phyloP scores from a whole-genome alignment of 2,888 invertebrate genomes.

The Euphydryas editha region DNA sequence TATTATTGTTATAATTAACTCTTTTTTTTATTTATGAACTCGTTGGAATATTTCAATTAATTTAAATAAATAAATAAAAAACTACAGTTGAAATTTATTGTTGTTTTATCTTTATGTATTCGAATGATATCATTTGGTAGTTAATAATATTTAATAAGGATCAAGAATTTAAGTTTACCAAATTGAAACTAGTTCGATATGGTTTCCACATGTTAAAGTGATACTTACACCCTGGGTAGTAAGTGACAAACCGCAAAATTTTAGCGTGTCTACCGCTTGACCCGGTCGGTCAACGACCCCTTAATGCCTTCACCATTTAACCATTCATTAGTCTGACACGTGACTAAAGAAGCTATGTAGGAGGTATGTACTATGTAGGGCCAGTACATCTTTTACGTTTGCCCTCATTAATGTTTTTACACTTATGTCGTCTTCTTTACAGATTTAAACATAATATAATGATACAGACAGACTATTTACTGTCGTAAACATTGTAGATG shows the following conservation, averaged over 20 bases:
- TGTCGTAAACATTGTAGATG: not conserved
- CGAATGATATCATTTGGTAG: too few species aligned
- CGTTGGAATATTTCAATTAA: too few species aligned
- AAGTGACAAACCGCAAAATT: slow-evolving; percentile 8
- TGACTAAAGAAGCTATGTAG: slow-evolving; percentile 31
- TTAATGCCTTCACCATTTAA: slow-evolving; percentile 44
- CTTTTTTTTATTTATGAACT: too few species aligned
- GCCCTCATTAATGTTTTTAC: not conserved
- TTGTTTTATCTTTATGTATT: too few species aligned
- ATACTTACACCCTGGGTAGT: not conserved
- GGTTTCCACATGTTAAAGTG: not conserved
- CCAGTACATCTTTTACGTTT: not conserved
- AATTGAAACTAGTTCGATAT: too few species aligned
- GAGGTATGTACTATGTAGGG: slow-evolving; percentile 10
- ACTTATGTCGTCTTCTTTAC: not conserved
- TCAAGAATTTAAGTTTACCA: too few species aligned
- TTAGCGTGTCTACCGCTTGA: slow-evolving; percentile 34
- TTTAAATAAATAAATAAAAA: too few species aligned
- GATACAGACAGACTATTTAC: not conserved
- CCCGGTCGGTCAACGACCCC: slow-evolving; percentile 42
- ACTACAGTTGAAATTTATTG: too few species aligned
- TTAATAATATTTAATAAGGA: too few species aligned
- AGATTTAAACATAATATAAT: not conserved
- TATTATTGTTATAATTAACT: too few species aligned
- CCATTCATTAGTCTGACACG: slow-evolving; percentile 44